phyloP scores from a whole-genome alignment of 2,113 vertebrate genomes.

The Tiliqua scincoides region DNA sequence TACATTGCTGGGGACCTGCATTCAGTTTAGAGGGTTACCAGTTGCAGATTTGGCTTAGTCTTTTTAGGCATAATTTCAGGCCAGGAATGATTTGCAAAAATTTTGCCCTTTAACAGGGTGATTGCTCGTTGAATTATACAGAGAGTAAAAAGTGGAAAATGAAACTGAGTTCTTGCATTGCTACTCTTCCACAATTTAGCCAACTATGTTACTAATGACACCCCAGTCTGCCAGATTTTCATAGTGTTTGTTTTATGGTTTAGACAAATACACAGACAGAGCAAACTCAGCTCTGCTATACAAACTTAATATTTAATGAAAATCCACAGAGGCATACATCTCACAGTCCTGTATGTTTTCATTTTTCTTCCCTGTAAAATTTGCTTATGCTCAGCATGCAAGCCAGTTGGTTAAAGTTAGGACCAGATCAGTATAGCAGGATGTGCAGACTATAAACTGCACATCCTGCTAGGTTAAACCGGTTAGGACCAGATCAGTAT shows the following conservation, averaged over 20 bases:
- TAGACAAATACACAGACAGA: not conserved
- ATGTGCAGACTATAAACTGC: not conserved
- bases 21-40: not conserved
- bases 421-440: not conserved
- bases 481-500: not conserved
- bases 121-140: not conserved
- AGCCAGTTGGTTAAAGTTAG: conserved; percentile 12
- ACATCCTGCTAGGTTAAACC: too few relatives aligned
- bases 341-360: not conserved
- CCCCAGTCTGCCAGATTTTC: not conserved
- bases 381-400: not conserved
- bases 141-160: conserved; percentile 3
- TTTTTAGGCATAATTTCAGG: not conserved
- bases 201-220: not conserved
- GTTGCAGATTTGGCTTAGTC: not conserved
- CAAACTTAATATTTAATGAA: conserved; percentile 9
- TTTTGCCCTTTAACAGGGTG: conserved; percentile 12
- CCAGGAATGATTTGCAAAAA: not conserved
- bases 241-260: conserved; percentile 14
- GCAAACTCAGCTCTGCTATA: not conserved
- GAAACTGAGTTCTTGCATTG: not conserved
- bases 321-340: not conserved
- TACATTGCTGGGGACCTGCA: not conserved
- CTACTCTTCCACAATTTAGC: conserved; percentile 8
- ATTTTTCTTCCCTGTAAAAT: not conserved